Evolutionary conservation across 2,888 invertebrate species (phyloP).

Genomic region (Dusona sp.): DNA sequence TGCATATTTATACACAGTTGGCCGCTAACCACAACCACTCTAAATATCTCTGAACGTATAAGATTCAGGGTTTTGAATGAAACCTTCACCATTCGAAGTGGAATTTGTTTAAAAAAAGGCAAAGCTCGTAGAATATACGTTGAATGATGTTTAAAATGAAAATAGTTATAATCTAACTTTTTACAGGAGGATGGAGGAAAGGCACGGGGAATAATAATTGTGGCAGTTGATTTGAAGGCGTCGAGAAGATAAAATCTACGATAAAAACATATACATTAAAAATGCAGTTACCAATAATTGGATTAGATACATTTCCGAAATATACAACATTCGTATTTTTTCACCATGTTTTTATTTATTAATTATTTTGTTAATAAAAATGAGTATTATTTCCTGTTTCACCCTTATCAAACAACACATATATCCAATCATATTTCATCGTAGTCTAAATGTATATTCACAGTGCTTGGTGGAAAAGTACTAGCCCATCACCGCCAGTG

Average conservation of each 20-base stretch:
- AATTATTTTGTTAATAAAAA: neutral
- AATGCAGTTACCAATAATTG: neutral
- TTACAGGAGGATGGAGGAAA: neutral
- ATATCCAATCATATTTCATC: constrained; percentile 2
- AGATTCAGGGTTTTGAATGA: neutral
- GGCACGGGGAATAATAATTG: neutral
- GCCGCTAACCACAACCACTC: neutral
- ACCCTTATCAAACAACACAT: neutral
- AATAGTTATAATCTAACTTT: neutral
- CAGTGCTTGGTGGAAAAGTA: constrained; percentile 1
- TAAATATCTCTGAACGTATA: neutral
- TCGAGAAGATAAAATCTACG: neutral
- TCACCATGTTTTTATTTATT: neutral
- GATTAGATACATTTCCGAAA: neutral
- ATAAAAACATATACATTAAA: neutral
- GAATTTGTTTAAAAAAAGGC: neutral
- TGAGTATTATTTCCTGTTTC: neutral
- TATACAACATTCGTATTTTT: neutral
- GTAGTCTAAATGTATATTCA: constrained; percentile 20
- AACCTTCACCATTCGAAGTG: neutral
- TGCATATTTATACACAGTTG: neutral
- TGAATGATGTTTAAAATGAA: neutral
- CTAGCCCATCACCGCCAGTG: constrained; percentile 27
- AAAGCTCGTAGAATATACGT: neutral
- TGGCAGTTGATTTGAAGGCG: neutral